A percentile compares a stretch with the other conserved stretches of the same genome.
phyloP scores from a whole-genome alignment of 2,797 vertebrate genomes.

The Lacerta viridis region DNA sequence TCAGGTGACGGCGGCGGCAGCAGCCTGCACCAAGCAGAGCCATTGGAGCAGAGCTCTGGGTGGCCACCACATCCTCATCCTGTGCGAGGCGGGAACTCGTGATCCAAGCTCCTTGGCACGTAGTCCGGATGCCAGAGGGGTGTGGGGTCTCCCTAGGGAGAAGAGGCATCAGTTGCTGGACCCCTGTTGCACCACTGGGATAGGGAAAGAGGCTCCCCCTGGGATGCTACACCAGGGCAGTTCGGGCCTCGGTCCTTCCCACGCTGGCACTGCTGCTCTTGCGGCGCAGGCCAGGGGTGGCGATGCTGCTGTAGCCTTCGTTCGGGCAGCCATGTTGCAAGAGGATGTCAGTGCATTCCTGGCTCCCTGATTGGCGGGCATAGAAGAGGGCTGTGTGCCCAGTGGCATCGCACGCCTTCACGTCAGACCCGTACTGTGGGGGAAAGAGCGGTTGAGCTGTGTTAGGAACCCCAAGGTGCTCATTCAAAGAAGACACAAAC shows the following conservation, averaged over 20 bases:
- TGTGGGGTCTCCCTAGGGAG: conserved; percentile 22
- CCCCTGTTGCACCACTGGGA: conserved; percentile 32
- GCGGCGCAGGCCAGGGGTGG: conserved; percentile 86
- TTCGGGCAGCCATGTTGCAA: conserved; percentile 92
- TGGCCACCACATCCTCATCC: conserved; percentile 1
- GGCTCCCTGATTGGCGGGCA: conserved; percentile 87
- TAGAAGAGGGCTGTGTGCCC: conserved; percentile 90
- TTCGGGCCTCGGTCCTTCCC: conserved; percentile 87
- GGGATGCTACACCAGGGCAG: conserved; percentile 79
- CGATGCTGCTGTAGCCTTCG: conserved; percentile 84
- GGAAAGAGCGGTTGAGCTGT: not conserved
- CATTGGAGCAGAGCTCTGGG: not conserved
- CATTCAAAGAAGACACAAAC: not conserved
- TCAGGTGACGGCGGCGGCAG: not conserved
- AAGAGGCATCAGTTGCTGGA: conserved; percentile 9
- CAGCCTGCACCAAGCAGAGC: conserved; percentile 1
- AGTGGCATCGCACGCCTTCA: conserved; percentile 86
- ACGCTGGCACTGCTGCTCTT: conserved; percentile 92
- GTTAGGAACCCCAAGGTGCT: not conserved
- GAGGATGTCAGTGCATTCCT: conserved; percentile 91
- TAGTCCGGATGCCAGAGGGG: conserved; percentile 25
- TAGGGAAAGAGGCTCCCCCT: conserved; percentile 26
- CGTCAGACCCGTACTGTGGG: conserved; percentile 90
- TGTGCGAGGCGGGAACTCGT: conserved; percentile 16
- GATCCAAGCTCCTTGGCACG: conserved; percentile 25